phyloP scores from a whole-genome alignment of 2,888 invertebrate genomes.

The Eremobia ochroleuca region DNA sequence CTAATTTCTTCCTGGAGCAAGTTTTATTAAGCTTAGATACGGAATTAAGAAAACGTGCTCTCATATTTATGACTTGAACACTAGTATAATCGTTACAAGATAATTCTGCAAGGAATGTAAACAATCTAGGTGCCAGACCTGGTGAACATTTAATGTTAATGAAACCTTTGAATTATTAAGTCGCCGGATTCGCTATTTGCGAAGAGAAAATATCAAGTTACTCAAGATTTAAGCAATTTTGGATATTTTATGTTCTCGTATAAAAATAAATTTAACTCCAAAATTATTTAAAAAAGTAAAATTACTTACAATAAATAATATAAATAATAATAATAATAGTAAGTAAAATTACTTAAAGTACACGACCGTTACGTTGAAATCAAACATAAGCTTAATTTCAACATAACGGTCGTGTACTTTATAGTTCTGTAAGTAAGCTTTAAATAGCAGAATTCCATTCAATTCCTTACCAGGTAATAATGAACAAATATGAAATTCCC shows the following conservation, averaged over 20 bases:
- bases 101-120: slow-evolving; percentile 49
- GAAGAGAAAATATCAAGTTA: slow-evolving; percentile 45
- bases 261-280: too few relatives aligned
- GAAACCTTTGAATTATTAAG: slow-evolving; percentile 27
- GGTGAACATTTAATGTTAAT: slow-evolving; percentile 33
- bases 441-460: slow-evolving; percentile 15
- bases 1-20: slow-evolving; percentile 74
- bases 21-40: slow-evolving; percentile 54
- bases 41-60: slow-evolving; percentile 58
- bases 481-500: slow-evolving; percentile 10
- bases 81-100: slow-evolving; percentile 49
- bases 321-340: too few relatives aligned
- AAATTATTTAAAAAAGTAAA: too few relatives aligned
- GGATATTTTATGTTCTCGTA: slow-evolving; percentile 7
- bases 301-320: too few relatives aligned
- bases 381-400: too few relatives aligned
- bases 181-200: background rate
- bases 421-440: slow-evolving; percentile 1
- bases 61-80: slow-evolving; percentile 50
- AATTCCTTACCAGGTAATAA: slow-evolving; percentile 1
- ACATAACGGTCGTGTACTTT: slow-evolving; percentile 1
- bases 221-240: slow-evolving; percentile 30
- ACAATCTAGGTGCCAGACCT: slow-evolving; percentile 42
- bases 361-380: too few relatives aligned
- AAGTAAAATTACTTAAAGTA: too few relatives aligned